Conservation (phyloP, 2,113 vertebrate species). For the Microcebus tavaratra region DNA sequence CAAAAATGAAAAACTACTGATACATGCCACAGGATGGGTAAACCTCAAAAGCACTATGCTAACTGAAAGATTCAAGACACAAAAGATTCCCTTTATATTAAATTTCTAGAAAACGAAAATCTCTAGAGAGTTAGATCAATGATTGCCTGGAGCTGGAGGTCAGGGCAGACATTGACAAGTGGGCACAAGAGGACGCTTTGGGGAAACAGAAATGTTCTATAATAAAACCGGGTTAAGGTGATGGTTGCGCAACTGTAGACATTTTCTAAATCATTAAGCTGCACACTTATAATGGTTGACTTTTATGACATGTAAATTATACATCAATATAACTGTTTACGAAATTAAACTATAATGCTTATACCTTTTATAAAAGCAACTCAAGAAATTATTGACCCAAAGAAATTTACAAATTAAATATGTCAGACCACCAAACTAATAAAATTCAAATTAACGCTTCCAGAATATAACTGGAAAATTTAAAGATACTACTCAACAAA, state of each 20-base stretch:
- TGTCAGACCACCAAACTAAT: neutral
- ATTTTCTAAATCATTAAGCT: conserved; percentile 19
- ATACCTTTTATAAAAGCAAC: neutral
- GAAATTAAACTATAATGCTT: conserved; percentile 30
- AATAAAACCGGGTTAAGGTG: neutral
- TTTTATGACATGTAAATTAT: conserved; percentile 10
- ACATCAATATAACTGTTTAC: neutral
- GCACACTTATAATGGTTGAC: neutral
- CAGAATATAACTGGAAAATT: neutral
- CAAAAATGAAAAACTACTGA: conserved; percentile 6
- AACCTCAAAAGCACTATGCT: neutral
- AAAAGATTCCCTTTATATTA: conserved; percentile 6
- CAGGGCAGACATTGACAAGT: neutral
- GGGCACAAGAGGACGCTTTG: neutral
- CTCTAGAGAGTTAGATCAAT: conserved; percentile 15
- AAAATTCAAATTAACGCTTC: conserved; percentile 40
- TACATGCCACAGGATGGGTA: neutral
- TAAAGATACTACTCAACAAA: neutral
- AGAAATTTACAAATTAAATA: conserved; percentile 35
- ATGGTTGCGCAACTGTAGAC: neutral
- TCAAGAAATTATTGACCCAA: neutral
- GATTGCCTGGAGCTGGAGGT: neutral
- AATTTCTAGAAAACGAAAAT: neutral
- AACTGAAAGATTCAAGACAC: neutral
- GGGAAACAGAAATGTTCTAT: neutral